Conservation (phyloP, 2,888 invertebrate species). For the Dicyrtomina minuta region DNA sequence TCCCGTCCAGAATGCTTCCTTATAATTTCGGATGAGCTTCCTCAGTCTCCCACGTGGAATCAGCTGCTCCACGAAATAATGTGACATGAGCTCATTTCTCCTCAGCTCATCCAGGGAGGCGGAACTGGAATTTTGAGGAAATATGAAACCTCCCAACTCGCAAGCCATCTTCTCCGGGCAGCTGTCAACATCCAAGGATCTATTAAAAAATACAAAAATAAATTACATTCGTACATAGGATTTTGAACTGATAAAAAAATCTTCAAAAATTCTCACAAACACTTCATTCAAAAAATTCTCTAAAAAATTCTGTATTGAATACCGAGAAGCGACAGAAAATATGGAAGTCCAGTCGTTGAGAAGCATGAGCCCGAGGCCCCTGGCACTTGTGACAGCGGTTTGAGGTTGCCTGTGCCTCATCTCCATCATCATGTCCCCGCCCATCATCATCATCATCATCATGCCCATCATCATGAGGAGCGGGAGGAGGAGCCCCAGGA, state of each 20-base stretch:
- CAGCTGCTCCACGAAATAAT: constrained; percentile 47
- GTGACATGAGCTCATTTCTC: constrained; percentile 35
- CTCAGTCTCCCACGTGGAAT: constrained; percentile 45
- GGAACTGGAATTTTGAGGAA: constrained; percentile 33
- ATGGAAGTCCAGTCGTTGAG: constrained; percentile 11
- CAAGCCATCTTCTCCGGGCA: constrained; percentile 49
- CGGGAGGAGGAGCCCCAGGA: constrained; percentile 47
- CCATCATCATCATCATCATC: constrained; percentile 38
- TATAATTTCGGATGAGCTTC: constrained; percentile 35
- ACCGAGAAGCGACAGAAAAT: neutral
- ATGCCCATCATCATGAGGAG: constrained; percentile 41
- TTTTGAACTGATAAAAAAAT: neutral
- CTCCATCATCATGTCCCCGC: constrained; percentile 7
- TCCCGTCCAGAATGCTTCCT: constrained; percentile 49
- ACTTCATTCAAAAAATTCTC: too few species aligned
- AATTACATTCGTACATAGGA: too few species aligned
- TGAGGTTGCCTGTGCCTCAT: neutral
- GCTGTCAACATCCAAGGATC: constrained; percentile 49
- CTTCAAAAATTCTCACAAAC: too few species aligned
- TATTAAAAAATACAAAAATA: constrained; percentile 18
- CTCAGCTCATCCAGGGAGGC: constrained; percentile 37
- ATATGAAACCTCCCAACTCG: constrained; percentile 42
- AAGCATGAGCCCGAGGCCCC: neutral
- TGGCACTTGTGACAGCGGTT: neutral
- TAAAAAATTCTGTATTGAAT: too few species aligned